These are phyloP conservation scores for Neomorphus geoffroyi DNA, from an alignment of 2,797 vertebrate species.

Conservation along the genomic window DNA sequence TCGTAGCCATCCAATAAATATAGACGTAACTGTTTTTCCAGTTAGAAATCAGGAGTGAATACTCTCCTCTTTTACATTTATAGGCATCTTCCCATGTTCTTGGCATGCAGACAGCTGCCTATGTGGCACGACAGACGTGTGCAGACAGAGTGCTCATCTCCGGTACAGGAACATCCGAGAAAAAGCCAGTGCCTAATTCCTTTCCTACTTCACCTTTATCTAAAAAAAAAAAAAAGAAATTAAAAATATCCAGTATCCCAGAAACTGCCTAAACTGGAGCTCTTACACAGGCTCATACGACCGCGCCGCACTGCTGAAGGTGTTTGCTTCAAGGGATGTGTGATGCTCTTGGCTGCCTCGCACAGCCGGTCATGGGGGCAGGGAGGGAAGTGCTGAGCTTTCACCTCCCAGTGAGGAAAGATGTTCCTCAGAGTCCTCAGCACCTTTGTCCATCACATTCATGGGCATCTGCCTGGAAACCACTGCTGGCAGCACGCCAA, in stretches of 20 bases:
- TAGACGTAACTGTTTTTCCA: constrained; percentile 45
- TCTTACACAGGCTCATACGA: not conserved
- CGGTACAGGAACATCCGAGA: not conserved
- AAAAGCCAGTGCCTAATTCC: not conserved
- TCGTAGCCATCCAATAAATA: not conserved
- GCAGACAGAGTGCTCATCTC: not conserved
- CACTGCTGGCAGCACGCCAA: rapidly evolving
- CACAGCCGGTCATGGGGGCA: rapidly evolving
- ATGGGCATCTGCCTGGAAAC: not conserved
- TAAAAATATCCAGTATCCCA: not conserved
- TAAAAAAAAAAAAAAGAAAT: not conserved
- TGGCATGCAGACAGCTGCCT: constrained; percentile 37
- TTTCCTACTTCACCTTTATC: not conserved
- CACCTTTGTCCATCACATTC: rapidly evolving
- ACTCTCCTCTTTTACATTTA: not conserved
- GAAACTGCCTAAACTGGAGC: not conserved
- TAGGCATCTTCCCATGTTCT: not conserved
- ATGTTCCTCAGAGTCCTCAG: not conserved
- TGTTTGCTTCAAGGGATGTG: rapidly evolving
- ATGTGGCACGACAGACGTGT: constrained; percentile 29
- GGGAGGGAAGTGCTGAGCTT: rapidly evolving
- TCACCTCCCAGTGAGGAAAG: rapidly evolving
- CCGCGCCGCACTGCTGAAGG: rapidly evolving
- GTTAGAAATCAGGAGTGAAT: not conserved
- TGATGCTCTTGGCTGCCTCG: not conserved